These are phyloP conservation scores for Hydrozoanthus tunicans DNA, from an alignment of 64 coral and sea anemone species.

Conservation along the genomic window DNA sequence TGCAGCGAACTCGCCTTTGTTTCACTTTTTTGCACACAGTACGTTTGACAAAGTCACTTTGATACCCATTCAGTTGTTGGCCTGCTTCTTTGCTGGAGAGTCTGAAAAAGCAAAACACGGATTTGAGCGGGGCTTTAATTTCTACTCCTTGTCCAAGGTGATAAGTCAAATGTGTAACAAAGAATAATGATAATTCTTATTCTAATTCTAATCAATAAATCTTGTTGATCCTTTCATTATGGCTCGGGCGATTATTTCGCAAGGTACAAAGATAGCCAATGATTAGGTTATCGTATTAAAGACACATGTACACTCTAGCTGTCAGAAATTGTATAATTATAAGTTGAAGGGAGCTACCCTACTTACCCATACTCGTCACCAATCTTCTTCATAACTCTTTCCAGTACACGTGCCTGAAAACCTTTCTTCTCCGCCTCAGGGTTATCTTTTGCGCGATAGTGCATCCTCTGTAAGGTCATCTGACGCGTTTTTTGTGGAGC, in stretches of 20 bases:
- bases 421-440: slow-evolving; percentile 48
- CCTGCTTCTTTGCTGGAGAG: not conserved
- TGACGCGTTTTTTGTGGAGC: not conserved
- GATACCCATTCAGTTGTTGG: not conserved
- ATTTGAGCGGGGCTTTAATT: not conserved
- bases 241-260: too few species aligned
- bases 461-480: slow-evolving; percentile 34
- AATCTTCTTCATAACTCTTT: slow-evolving; percentile 32
- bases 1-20: not conserved
- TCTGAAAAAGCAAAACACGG: not conserved
- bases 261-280: too few species aligned
- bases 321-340: too few species aligned
- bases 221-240: too few species aligned
- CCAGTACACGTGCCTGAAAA: slow-evolving; percentile 19
- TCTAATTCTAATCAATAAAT: too few species aligned
- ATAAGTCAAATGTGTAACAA: too few species aligned
- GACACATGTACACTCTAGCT: too few species aligned
- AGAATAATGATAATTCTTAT: too few species aligned
- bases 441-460: slow-evolving; percentile 36
- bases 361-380: slow-evolving; percentile 17
- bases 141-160: not conserved
- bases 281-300: too few species aligned
- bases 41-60: slow-evolving; percentile 12
- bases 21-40: not conserved
- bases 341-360: not conserved